Conservation (phyloP, 2,797 vertebrate species). For the Neosilurus hyrtlii region DNA sequence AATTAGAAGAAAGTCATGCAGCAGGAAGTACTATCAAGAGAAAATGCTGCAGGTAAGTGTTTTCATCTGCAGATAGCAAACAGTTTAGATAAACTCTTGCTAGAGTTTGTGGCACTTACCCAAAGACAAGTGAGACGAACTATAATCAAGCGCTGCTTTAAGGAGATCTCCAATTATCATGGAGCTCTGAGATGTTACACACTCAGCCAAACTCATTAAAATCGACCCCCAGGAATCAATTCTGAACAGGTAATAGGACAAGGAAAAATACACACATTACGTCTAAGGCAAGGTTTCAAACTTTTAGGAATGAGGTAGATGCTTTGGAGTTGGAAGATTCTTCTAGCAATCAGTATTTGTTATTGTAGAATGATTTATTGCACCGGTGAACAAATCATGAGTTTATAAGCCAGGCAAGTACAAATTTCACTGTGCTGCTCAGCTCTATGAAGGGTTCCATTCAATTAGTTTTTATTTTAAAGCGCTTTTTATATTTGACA, state of each 20-base stretch:
- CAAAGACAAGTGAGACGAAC: constrained; percentile 22
- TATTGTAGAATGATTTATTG: neutral
- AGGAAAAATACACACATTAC: constrained; percentile 22
- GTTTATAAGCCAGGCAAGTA: neutral
- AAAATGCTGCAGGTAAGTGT: constrained; percentile 29
- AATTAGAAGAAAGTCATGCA: constrained; percentile 27
- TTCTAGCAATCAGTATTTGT: constrained; percentile 1
- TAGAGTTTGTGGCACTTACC: constrained; percentile 18
- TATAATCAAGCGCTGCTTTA: constrained; percentile 35
- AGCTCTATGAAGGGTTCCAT: neutral
- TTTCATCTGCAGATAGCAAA: constrained; percentile 31
- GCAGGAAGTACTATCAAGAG: constrained; percentile 13
- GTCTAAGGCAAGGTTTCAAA: neutral
- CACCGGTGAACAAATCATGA: neutral
- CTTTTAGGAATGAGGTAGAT: neutral
- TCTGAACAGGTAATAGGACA: constrained; percentile 35
- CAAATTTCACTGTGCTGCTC: neutral
- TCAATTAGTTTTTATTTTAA: too few species aligned
- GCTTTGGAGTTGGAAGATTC: neutral
- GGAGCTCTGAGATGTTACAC: constrained; percentile 30
- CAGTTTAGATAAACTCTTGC: constrained; percentile 15
- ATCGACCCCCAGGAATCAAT: constrained; percentile 38
- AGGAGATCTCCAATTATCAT: constrained; percentile 36
- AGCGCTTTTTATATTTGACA: too few species aligned
- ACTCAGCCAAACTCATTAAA: constrained; percentile 33